These are phyloP conservation scores for Eidolon dupreanum DNA, from an alignment of 2,797 vertebrate species.

Conservation along the genomic window DNA sequence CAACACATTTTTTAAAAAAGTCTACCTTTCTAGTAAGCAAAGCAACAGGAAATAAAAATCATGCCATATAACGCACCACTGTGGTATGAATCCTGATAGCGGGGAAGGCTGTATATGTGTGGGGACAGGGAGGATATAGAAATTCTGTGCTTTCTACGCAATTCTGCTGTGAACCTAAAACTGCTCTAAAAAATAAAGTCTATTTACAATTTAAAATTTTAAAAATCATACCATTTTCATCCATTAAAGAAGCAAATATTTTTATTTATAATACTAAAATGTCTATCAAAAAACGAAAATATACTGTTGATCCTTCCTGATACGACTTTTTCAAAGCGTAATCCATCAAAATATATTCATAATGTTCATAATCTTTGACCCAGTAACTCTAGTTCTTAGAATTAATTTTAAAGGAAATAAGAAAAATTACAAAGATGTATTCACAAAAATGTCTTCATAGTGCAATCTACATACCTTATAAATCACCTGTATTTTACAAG, in stretches of 20 bases:
- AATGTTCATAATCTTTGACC: neutral
- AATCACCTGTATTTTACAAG: neutral
- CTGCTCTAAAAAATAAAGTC: neutral
- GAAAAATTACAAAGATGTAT: neutral
- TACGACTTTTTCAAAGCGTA: neutral
- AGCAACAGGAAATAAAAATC: neutral
- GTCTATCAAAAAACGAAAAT: neutral
- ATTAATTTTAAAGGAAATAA: slow-evolving; percentile 20
- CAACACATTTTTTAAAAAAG: neutral
- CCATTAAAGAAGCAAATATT: neutral
- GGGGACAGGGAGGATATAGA: accelerated
- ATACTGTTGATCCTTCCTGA: neutral
- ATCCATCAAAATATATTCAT: neutral
- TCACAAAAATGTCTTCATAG: neutral
- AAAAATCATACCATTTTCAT: neutral
- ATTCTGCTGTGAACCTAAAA: neutral
- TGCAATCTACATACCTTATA: neutral
- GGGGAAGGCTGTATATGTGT: neutral
- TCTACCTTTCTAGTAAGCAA: slow-evolving; percentile 18
- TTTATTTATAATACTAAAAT: slow-evolving; percentile 17
- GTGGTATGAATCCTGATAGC: accelerated
- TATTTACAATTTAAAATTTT: neutral
- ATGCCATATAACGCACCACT: neutral
- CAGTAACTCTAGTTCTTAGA: neutral
- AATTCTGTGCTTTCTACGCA: neutral